Percentiles rank a stretch among this genome's conserved stretches.
Conservation (phyloP, 1,140 invertebrate genomes). For the Chrysomallon squamiferum region DNA sequence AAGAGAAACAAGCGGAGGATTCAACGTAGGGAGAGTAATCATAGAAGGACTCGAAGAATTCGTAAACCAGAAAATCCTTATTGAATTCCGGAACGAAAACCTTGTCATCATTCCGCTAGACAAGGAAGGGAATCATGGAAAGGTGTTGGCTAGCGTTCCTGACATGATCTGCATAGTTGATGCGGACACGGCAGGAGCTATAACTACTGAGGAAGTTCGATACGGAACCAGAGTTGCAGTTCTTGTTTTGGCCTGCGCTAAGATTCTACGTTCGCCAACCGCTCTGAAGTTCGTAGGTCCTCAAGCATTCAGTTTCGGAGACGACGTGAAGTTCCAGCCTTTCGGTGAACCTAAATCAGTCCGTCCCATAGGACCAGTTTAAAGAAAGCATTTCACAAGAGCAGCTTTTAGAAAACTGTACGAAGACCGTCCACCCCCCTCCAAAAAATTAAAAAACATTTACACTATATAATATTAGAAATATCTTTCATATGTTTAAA, state of each 20-base stretch:
- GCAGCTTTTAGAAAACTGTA: background rate
- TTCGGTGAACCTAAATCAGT: slow-evolving; percentile 11
- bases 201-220: slow-evolving; percentile 46
- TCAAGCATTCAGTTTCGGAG: slow-evolving; percentile 45
- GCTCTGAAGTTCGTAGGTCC: slow-evolving; percentile 52
- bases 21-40: slow-evolving; percentile 41
- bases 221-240: slow-evolving; percentile 51
- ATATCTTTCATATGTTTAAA: background rate
- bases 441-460: too few relatives aligned
- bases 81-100: slow-evolving; percentile 59
- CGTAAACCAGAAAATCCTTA: slow-evolving; percentile 13
- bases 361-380: background rate
- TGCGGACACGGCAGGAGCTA: slow-evolving; percentile 47
- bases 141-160: slow-evolving; percentile 40
- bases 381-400: background rate
- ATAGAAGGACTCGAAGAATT: slow-evolving; percentile 41
- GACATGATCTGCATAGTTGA: slow-evolving; percentile 54
- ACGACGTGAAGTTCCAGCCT: slow-evolving; percentile 24
- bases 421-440: too few relatives aligned
- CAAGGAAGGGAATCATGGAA: slow-evolving; percentile 1
- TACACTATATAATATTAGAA: background rate
- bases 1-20: slow-evolving; percentile 49
- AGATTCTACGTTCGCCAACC: slow-evolving; percentile 27
- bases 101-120: slow-evolving; percentile 30
- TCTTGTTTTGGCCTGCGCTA: slow-evolving; percentile 36